These are phyloP conservation scores for Muricea muricata DNA, from an alignment of 92 coral and sea anemone species.

Conservation along the genomic window DNA sequence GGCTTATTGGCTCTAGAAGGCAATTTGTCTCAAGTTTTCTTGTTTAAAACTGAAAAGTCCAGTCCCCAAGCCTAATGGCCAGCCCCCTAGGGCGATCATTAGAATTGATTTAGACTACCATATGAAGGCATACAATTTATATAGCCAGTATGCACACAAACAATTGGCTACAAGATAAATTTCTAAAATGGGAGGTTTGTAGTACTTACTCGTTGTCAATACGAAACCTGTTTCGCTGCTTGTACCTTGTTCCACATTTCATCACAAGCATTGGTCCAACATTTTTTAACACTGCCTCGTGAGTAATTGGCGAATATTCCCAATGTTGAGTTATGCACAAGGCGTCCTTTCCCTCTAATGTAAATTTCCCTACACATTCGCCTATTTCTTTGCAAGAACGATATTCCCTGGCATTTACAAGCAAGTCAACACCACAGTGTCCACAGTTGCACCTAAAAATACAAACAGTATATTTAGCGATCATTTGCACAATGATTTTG, in stretches of 20 bases:
- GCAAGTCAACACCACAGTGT: conserved; percentile 33
- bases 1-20: too few species aligned
- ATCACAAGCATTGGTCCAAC: conserved; percentile 23
- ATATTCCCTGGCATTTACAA: conserved; percentile 41
- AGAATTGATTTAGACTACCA: too few species aligned
- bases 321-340: conserved; percentile 26
- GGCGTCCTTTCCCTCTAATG: conserved; percentile 28
- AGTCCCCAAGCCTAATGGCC: too few species aligned
- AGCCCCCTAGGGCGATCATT: too few species aligned
- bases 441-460: conserved; percentile 47
- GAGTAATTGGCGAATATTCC: conserved; percentile 11
- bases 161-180: neutral
- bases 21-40: too few species aligned
- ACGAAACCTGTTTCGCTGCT: neutral
- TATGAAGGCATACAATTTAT: too few species aligned
- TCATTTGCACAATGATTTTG: too few species aligned
- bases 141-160: neutral
- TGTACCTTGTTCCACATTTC: conserved; percentile 3
- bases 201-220: conserved; percentile 23
- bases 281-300: conserved; percentile 1
- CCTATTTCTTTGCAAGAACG: conserved; percentile 43
- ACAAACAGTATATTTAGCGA: too few species aligned
- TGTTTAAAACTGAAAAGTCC: too few species aligned
- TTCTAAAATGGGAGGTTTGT: neutral
- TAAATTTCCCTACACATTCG: conserved; percentile 22